phyloP scores from a whole-genome alignment of 2,888 invertebrate genomes.

The Macroteleia sp. region DNA sequence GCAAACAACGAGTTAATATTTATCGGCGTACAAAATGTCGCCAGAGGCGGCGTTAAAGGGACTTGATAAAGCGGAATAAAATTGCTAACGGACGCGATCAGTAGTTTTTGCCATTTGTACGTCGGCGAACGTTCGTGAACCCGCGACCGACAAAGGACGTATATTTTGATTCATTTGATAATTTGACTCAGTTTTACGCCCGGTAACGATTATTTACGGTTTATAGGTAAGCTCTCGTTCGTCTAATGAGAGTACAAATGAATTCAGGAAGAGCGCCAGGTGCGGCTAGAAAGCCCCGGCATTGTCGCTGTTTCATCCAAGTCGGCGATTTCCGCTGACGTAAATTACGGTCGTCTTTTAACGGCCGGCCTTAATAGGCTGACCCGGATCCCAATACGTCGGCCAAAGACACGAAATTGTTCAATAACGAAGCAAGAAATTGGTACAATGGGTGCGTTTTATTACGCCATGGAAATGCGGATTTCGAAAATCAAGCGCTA shows the following conservation, averaged over 20 bases:
- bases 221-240: constrained; percentile 69
- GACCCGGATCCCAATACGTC: no score
- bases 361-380: constrained; percentile 23
- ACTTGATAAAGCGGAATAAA: constrained; percentile 9
- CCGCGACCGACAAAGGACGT: constrained; percentile 65
- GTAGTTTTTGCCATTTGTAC: constrained; percentile 39
- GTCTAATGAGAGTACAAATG: constrained; percentile 70
- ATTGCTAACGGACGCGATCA: constrained; percentile 3
- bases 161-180: constrained; percentile 80
- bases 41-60: neutral
- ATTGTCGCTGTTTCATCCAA: constrained; percentile 31
- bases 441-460: no score
- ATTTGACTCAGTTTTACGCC: constrained; percentile 77
- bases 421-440: no score
- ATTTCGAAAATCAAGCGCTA: no score
- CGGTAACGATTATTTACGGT: constrained; percentile 79
- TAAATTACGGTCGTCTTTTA: constrained; percentile 26
- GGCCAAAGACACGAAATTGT: no score
- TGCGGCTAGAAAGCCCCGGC: constrained; percentile 32
- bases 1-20: constrained; percentile 2
- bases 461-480: no score
- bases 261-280: constrained; percentile 63
- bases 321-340: constrained; percentile 23
- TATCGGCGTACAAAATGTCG: constrained; percentile 2
- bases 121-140: constrained; percentile 51